These are phyloP conservation scores for Taeniopygia guttata DNA, from an alignment of 2,797 vertebrate species.

Conservation along the genomic window DNA sequence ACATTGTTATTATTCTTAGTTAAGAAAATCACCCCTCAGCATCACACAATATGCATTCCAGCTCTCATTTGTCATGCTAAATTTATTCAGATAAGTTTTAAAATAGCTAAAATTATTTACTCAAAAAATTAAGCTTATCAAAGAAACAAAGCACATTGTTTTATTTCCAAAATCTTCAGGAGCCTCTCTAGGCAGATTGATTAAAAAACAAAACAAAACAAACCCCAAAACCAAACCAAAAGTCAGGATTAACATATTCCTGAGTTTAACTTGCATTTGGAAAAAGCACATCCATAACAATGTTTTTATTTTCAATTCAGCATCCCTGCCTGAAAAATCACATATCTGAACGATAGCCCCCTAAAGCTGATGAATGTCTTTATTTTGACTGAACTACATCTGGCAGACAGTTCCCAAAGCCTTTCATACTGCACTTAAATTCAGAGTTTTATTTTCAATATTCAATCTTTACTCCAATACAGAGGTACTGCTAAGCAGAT, in stretches of 20 bases:
- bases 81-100: neutral
- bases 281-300: neutral
- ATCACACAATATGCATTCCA: neutral
- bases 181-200: neutral
- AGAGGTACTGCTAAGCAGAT: neutral
- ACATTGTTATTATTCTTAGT: neutral
- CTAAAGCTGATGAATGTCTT: neutral
- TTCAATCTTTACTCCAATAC: neutral
- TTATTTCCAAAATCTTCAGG: neutral
- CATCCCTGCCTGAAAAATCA: neutral
- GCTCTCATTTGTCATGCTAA: neutral
- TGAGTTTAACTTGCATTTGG: neutral
- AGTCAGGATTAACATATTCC: neutral
- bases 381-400: neutral
- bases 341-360: neutral
- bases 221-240: neutral
- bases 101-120: neutral
- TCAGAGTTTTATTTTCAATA: slow-evolving; percentile 25
- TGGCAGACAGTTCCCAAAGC: neutral
- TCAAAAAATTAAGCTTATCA: neutral
- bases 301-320: neutral
- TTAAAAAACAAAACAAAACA: neutral
- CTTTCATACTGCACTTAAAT: slow-evolving; percentile 49
- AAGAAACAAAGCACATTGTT: neutral
- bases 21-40: neutral